These are phyloP conservation scores for Eurystomus glaucurus DNA, from an alignment of 2,797 vertebrate genomes.

Conservation along the genomic window DNA sequence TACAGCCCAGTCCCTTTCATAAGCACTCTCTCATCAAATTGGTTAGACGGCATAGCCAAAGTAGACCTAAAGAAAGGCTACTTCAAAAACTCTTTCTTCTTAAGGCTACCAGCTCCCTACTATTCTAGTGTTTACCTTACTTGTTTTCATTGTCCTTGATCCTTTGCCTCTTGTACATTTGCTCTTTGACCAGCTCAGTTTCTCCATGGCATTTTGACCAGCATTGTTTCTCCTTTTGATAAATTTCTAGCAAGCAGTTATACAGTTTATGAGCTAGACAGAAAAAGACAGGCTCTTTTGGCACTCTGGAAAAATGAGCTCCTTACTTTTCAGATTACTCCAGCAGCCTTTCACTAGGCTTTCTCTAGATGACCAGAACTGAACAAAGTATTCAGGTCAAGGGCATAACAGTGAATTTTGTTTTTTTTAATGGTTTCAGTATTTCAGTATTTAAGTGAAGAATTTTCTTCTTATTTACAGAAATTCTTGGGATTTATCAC, in stretches of 20 bases:
- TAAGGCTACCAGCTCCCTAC: background rate
- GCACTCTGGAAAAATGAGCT: background rate
- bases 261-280: background rate
- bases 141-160: background rate
- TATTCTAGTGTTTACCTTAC: background rate
- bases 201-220: background rate
- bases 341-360: background rate
- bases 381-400: background rate
- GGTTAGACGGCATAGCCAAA: background rate
- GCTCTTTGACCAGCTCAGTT: background rate
- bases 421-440: background rate
- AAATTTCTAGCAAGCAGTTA: background rate
- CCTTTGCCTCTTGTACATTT: background rate
- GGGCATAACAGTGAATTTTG: background rate
- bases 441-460: background rate
- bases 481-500: background rate
- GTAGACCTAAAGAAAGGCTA: background rate
- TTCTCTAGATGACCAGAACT: background rate
- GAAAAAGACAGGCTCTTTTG: background rate
- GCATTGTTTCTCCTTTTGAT: background rate
- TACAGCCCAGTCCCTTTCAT: background rate
- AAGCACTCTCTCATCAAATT: fast-evolving
- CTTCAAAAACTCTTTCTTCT: background rate
- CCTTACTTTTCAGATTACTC: background rate
- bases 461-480: background rate